Percentiles rank a stretch among this genome's conserved stretches.
These are phyloP conservation scores for Theretra japonica DNA, from an alignment of 2,888 invertebrate genomes.

Conservation along the genomic window DNA sequence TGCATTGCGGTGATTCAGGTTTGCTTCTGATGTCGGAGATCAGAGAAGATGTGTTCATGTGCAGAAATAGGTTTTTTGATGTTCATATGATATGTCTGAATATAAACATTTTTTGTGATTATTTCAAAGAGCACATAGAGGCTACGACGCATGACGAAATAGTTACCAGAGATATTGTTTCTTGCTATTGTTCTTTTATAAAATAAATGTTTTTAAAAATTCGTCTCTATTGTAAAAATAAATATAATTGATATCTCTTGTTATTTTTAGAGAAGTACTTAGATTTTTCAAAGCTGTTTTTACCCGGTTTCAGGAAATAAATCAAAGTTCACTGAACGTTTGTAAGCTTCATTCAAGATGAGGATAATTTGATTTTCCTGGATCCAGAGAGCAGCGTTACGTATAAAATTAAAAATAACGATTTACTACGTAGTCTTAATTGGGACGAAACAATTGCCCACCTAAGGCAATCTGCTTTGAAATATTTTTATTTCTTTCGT, in stretches of 20 bases:
- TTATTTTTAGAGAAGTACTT: background rate
- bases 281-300: background rate
- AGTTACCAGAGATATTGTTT: background rate
- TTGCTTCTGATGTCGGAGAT: background rate
- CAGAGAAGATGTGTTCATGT: background rate
- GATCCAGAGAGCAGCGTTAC: no score
- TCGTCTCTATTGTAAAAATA: background rate
- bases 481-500: no score
- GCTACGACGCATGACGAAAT: background rate
- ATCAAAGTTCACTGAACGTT: background rate
- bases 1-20: background rate
- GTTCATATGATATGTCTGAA: background rate
- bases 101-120: conserved; percentile 1
- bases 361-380: no score
- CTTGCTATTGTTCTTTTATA: background rate
- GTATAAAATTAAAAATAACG: no score
- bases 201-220: background rate
- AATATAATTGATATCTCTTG: background rate
- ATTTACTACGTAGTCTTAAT: no score
- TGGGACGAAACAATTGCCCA: no score
- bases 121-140: background rate
- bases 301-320: background rate
- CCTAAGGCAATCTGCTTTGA: no score
- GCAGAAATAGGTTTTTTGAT: conserved; percentile 10
- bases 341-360: background rate